Conservation (phyloP, 2,888 invertebrate species). For the Xanthostigma xanthostigma region DNA sequence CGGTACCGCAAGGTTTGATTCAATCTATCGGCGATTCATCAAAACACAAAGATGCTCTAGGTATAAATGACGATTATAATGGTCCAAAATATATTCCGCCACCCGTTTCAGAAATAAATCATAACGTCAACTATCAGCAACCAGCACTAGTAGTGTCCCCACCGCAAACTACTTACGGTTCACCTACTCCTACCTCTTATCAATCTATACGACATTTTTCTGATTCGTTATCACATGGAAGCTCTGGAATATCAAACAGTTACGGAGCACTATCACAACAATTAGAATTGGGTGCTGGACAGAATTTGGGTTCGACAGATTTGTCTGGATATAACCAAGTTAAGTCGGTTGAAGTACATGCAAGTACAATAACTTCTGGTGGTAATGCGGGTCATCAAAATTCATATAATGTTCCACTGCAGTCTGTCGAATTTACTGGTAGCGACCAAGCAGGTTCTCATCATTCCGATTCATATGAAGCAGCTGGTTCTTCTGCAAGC, state of each 20-base stretch:
- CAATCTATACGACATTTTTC: neutral
- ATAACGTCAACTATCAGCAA: constrained; percentile 2
- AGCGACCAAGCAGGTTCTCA: neutral
- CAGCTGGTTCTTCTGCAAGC: too few relatives aligned
- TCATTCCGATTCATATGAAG: too few relatives aligned
- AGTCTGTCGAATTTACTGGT: constrained; percentile 7
- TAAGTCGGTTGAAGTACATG: too few relatives aligned
- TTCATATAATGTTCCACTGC: constrained; percentile 15
- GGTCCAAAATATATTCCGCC: constrained; percentile 45
- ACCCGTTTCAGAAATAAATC: constrained; percentile 34
- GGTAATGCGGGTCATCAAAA: neutral
- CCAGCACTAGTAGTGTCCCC: too few relatives aligned
- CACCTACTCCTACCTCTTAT: constrained; percentile 14
- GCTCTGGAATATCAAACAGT: constrained; percentile 9
- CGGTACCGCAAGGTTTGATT: constrained; percentile 53
- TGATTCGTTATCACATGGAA: constrained; percentile 3
- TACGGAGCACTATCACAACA: constrained; percentile 12
- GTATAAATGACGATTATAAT: constrained; percentile 33
- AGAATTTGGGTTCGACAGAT: too few relatives aligned
- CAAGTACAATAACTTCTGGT: neutral
- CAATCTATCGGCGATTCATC: constrained; percentile 48
- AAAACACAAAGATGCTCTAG: constrained; percentile 43
- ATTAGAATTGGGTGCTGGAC: too few relatives aligned
- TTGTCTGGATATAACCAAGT: too few relatives aligned
- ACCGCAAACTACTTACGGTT: constrained; percentile 2